Percentiles rank a stretch among this genome's conserved stretches.
Evolutionary conservation across 2,888 invertebrate species (phyloP).

Genomic region (Synergus itoensis): DNA sequence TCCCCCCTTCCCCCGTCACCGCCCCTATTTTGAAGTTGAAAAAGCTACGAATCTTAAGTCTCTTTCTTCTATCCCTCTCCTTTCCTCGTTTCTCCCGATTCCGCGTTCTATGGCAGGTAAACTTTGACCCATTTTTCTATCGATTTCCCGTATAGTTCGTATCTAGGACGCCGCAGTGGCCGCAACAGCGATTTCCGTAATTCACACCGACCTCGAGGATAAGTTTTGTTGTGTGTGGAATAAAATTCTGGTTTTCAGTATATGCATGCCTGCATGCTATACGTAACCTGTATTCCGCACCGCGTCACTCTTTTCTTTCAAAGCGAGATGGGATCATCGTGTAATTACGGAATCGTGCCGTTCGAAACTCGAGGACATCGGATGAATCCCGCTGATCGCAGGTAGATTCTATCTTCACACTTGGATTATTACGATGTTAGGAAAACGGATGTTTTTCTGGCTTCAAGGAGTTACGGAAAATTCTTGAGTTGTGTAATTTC

Average conservation of each 20-base stretch:
- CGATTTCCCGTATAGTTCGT: slow-evolving; percentile 62
- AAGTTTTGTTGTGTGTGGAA: background rate
- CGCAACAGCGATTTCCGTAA: slow-evolving; percentile 38
- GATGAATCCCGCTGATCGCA: slow-evolving; percentile 28
- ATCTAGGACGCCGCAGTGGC: slow-evolving; percentile 57
- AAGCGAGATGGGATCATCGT: slow-evolving; percentile 25
- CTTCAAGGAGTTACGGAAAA: background rate
- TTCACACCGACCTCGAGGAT: slow-evolving; percentile 36
- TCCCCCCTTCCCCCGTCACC: background rate
- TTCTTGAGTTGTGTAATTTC: background rate
- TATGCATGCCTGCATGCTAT: slow-evolving; percentile 1
- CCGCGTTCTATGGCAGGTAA: slow-evolving; percentile 51
- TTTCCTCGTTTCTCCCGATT: slow-evolving; percentile 10
- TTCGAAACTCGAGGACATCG: slow-evolving; percentile 41
- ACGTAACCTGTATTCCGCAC: slow-evolving; percentile 26
- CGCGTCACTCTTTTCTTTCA: slow-evolving; percentile 30
- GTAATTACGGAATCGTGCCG: slow-evolving; percentile 37
- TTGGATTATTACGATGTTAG: slow-evolving; percentile 14
- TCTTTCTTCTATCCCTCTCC: slow-evolving; percentile 27
- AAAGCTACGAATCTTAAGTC: slow-evolving; percentile 28
- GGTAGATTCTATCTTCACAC: slow-evolving; percentile 30
- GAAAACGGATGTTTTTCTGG: slow-evolving; percentile 18
- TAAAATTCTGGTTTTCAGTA: background rate
- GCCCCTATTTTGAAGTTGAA: background rate
- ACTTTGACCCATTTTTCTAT: slow-evolving; percentile 75